Base-by-base conservation (phyloP, 1,140 invertebrate genomes). In the Drosophila erecta region DNA sequence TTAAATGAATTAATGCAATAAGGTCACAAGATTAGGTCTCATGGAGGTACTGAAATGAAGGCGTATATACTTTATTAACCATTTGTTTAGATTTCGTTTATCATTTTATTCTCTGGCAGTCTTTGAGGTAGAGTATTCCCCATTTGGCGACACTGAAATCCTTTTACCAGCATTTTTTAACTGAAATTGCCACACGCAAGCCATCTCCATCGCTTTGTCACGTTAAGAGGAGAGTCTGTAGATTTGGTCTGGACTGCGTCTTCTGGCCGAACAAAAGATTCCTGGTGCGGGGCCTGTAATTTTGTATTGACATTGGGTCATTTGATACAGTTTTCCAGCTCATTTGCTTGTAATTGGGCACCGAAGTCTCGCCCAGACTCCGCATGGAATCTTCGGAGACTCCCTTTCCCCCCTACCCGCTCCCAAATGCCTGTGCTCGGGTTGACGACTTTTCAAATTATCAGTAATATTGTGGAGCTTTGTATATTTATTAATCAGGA, bases 261-360 rank as follows among this genome's bases (percentile, higher is more conserved):
- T 80, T 65, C 43, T 58, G 55, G 59, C 41, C 69, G 54, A 54
- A 76, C 38, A 57, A 65, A 55, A 74, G 79, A 84, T 87, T 87
- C 30, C 46, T 83, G 64, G 53, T 54, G 38, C 60, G 56, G 55
- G 47, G 65, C 74, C 81, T 89, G 84, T 84, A 89, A 89, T 89
- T 89, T 89, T 83, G 81, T 79, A 70, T 83, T 87, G 84, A 87
- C 66, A 90, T 90, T 90, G 75, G 78, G 86, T 90, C 81, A 90
- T 90, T 90, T 90, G 86, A 90, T 90, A 90, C 87, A 90, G 81
- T 90, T 90, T 90, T 90, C 86, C 86, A 90, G 86, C 86, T 90
- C 86, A 90, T 90, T 90, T 90, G 79, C 81, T 86, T 90, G 86
- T 90, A 90, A 90, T 90, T 90, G 86, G 86, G 86, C 86, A 90